Evolutionary conservation across 2,797 vertebrate species (phyloP), one percentile per base, ranked within the genome.

Genomic region (Amphiprion clarkii): DNA sequence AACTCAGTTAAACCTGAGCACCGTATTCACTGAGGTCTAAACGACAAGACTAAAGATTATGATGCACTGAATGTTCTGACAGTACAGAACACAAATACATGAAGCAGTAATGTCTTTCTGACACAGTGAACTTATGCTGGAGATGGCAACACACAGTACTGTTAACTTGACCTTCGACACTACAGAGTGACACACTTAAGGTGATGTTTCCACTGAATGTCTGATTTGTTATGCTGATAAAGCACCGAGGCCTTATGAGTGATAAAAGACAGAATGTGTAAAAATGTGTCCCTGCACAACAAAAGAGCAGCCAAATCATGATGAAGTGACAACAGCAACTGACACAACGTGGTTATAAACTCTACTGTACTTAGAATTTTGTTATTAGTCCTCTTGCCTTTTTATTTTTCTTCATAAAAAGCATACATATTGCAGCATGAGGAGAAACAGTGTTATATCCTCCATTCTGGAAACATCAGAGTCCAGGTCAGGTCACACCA

Each of bases 1-100:
- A 87, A 79, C 90, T 82, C 90, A 87, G 89, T 92, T 90, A 85
- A 92, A 93, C 88, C 89, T 85, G 89, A 92, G 88, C 76, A 21
- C 78, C 60, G 82, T 75, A 84, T 87, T 81, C 74, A 88, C 79
- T 85, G 88, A 91, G 85, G 81, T 85, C 85, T 87, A 90, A 78
- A 78, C 49, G 67, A 85, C 48, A 2, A 58, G 71, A 78, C 31
- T 12, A 52, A 44, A 70, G 64, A 56, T 67, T 16, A 60, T 60
- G 63, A 76, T 21, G 63, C 10, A 39, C 59, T 78, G 60, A 65
- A 61, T 40, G 76, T 70, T 76, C 71, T 27, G 57, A 84, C 58
- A 55, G 49, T 53, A 42, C 36, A 64, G 11, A 77, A 85, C 61
- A 64, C 54, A 78, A 67, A 52, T 16, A 78, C 58, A 81, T 46